Conservation (phyloP, 2,797 vertebrate genomes). For the Poecile montanus region DNA sequence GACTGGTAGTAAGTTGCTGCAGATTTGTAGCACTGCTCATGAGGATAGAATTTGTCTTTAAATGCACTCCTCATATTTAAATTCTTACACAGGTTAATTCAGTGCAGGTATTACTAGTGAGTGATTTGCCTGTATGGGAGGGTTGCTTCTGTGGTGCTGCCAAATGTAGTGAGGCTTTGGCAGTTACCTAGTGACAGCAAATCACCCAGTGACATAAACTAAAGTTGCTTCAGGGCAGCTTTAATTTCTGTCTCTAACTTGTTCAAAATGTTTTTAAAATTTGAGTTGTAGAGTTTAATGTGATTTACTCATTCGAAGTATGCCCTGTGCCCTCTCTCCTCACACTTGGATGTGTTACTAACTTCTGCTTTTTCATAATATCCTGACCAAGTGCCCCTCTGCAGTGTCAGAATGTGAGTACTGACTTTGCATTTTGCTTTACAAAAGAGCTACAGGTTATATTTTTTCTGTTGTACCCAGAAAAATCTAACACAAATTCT, state of each 20-base stretch:
- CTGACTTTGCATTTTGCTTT: not conserved
- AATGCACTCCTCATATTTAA: not conserved
- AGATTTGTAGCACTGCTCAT: not conserved
- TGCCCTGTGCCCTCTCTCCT: not conserved
- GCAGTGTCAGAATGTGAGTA: not conserved
- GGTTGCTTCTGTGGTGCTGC: conserved; percentile 36
- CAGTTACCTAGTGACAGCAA: conserved; percentile 12
- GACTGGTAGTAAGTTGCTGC: not conserved
- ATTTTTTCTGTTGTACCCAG: not conserved
- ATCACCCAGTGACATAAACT: conserved; percentile 26
- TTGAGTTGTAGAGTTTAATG: not conserved
- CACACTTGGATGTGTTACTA: not conserved
- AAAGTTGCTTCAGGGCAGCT: conserved; percentile 27
- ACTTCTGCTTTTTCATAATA: not conserved
- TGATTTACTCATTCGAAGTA: not conserved
- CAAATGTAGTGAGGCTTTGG: conserved; percentile 47
- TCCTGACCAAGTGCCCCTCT: not conserved
- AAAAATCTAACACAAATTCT: conserved; percentile 32
- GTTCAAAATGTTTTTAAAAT: conserved; percentile 43
- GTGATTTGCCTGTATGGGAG: conserved; percentile 10
- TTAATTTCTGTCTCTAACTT: conserved; percentile 41
- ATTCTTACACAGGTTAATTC: conserved; percentile 19
- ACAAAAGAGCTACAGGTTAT: not conserved
- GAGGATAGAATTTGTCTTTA: conserved; percentile 3
- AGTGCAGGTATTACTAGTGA: not conserved